Evolutionary conservation across 2,888 invertebrate genomes (phyloP).

Genomic region (Eupithecia insigniata): DNA sequence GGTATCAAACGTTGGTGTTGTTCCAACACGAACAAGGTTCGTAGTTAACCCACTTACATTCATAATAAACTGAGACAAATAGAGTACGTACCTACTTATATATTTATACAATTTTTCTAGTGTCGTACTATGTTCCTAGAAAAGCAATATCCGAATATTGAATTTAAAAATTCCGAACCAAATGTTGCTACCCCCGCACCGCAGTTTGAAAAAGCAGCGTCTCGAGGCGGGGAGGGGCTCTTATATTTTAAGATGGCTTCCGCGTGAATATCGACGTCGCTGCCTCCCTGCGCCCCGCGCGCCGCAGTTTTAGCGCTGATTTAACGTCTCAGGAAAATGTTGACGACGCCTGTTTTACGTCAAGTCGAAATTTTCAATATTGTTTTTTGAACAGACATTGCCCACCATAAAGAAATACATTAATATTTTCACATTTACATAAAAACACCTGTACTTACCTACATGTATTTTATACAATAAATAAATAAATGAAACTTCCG

Average conservation of each 20-base stretch:
- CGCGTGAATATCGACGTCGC: constrained; percentile 80
- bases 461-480: too few species aligned
- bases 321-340: constrained; percentile 47
- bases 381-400: not conserved
- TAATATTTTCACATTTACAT: too few species aligned
- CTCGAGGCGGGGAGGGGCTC: constrained; percentile 71
- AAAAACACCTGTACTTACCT: too few species aligned
- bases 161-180: constrained; percentile 40
- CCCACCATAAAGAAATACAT: too few species aligned
- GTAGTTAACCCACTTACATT: too few species aligned
- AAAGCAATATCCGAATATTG: not conserved
- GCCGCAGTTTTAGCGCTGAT: constrained; percentile 62
- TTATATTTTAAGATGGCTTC: constrained; percentile 84
- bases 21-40: too few species aligned
- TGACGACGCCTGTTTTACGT: constrained; percentile 21
- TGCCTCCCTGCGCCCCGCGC: constrained; percentile 52
- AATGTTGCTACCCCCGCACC: constrained; percentile 68
- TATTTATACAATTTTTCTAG: too few species aligned
- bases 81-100: too few species aligned
- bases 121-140: not conserved
- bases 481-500: too few species aligned
- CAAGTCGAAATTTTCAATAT: not conserved
- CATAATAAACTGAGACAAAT: too few species aligned
- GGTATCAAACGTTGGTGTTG: too few species aligned
- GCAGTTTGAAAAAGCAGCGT: constrained; percentile 79